Percentiles rank a stretch among this genome's conserved stretches.
Conservation (phyloP, 2,888 invertebrate genomes). For the Notodonta dromedarius region DNA sequence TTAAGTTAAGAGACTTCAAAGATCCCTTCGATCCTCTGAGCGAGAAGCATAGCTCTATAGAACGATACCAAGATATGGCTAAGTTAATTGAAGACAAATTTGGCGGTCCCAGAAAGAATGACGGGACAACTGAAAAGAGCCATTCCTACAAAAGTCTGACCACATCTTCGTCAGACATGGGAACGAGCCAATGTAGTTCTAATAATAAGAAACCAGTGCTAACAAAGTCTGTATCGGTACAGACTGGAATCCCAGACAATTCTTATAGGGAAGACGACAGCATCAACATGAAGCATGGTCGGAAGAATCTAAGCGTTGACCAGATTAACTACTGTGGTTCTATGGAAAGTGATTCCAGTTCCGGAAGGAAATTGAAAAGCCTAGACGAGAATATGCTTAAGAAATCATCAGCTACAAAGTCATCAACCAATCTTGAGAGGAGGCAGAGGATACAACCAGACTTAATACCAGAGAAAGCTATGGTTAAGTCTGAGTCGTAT, state of each 20-base stretch:
- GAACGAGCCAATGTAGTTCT: conserved; percentile 78
- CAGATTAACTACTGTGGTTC: conserved; percentile 82
- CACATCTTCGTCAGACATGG: conserved; percentile 82
- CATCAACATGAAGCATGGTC: conserved; percentile 76
- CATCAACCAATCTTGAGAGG: conserved; percentile 76
- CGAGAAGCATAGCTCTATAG: conserved; percentile 88
- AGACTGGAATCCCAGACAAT: conserved; percentile 79
- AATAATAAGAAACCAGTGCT: conserved; percentile 78
- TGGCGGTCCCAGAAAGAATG: conserved; percentile 77
- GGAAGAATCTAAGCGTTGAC: conserved; percentile 80
- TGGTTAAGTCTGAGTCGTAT: conserved; percentile 78
- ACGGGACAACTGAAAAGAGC: conserved; percentile 78
- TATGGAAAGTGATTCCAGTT: conserved; percentile 80
- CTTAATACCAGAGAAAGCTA: conserved; percentile 79
- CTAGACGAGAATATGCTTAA: conserved; percentile 80
- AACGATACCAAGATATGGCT: conserved; percentile 89
- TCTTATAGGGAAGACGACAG: conserved; percentile 65
- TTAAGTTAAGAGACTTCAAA: conserved; percentile 73
- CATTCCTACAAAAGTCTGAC: conserved; percentile 81
- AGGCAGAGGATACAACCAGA: conserved; percentile 82
- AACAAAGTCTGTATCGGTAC: conserved; percentile 81
- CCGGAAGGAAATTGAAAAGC: conserved; percentile 77
- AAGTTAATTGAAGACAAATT: conserved; percentile 88
- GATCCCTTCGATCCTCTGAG: conserved; percentile 85
- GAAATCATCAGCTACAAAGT: conserved; percentile 74